Evolutionary conservation across 2,797 vertebrate species (phyloP), one percentile per base, ranked within the genome.

Genomic region (Cirrhinus mrigala): DNA sequence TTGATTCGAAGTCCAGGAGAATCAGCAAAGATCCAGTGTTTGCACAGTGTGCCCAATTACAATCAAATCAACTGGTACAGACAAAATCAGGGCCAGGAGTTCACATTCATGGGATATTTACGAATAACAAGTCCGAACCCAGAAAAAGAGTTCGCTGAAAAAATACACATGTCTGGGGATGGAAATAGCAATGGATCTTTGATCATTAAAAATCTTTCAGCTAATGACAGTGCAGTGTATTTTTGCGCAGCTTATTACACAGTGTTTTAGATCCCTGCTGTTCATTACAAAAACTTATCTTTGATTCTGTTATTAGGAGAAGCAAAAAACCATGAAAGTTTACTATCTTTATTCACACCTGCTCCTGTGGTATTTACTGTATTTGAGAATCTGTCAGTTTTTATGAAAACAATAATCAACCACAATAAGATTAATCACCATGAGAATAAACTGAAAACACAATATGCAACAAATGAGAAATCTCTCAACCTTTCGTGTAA

Each of bases 21-120:
- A 6, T 75, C 79, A 54, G 88, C 40, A 78, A 80, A 87, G 9
- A 82, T 79, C 10, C 89, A 78, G 68, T 86, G 79, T 46, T 81
- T 84, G 52, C 82, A 69, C 58, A 83, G 71, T 66, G 82, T 6
- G 40, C 0, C 0, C 0, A 0, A 0, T 37, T 87, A 90, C 37
- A 10, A 3, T 76, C 82, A 87, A 22, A 89, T 89, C 85, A 85
- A 88, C 74, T 91, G 89, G 87, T 91, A 69, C 74, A 71, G 60
- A 80, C 88, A 86, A 84, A 86, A 64, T 0, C 89, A 87, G 37
- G 90, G 83, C 20, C 11, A 1, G 20, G 0, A 29, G 60, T 18
- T 54, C 60, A 90, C 76, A 27, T 92, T 14, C 9, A 93, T 9
- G 22, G 89, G 7, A 89, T 60, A 22, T 85, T 90, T 64, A 0